Percentiles rank a stretch among this genome's conserved stretches.
These are phyloP conservation scores for Elysia chlorotica DNA, from an alignment of 1,140 invertebrate species.

Conservation along the genomic window DNA sequence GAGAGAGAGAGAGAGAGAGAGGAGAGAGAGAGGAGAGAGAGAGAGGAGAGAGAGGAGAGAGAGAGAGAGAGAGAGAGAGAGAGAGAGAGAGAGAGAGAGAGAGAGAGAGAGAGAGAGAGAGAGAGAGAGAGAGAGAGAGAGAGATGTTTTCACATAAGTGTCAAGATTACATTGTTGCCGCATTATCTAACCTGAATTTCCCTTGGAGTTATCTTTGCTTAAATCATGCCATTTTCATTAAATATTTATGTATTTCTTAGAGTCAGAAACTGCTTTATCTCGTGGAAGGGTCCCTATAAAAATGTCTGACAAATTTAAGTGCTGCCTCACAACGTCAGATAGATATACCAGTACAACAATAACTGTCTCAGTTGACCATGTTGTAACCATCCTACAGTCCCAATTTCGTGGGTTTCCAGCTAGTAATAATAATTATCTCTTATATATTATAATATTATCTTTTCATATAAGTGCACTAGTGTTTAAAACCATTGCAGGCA, in stretches of 20 bases:
- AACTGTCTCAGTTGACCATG: neutral
- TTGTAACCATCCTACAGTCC: neutral
- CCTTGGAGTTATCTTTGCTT: no score
- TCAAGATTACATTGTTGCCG: no score
- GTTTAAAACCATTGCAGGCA: neutral
- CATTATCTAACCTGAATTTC: no score
- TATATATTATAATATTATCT: neutral
- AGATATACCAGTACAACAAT: no score
- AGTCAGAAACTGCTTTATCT: no score
- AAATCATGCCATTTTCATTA: no score
- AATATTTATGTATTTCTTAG: no score
- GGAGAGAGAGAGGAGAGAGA: neutral
- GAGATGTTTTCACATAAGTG: no score
- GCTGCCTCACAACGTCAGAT: no score
- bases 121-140: neutral
- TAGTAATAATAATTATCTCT: neutral
- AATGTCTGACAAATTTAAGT: no score
- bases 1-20: neutral
- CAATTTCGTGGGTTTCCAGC: neutral
- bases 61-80: neutral
- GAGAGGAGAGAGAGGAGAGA: neutral
- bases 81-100: neutral
- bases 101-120: neutral
- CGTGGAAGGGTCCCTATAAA: no score
- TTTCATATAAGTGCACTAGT: no score